Conservation (phyloP, 2,888 invertebrate genomes). For the Pachycephus smyrnensis region DNA sequence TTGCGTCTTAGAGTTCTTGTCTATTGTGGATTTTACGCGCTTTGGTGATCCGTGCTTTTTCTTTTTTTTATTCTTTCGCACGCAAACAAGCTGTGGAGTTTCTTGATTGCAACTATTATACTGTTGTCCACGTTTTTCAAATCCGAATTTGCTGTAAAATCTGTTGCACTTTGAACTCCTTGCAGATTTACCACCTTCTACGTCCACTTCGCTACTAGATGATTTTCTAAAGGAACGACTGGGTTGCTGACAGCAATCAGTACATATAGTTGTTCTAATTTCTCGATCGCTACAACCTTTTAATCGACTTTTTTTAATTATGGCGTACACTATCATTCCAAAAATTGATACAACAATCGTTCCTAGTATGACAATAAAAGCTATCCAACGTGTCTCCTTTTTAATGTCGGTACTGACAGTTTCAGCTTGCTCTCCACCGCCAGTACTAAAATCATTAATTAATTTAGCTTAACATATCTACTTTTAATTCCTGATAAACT, state of each 20-base stretch:
- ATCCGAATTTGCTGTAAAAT: neutral
- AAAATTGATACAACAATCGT: slow-evolving; percentile 27
- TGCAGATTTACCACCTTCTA: slow-evolving; percentile 19
- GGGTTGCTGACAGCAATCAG: neutral
- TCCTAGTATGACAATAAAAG: slow-evolving; percentile 29
- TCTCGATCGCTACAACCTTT: neutral
- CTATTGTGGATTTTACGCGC: neutral
- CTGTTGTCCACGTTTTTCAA: neutral
- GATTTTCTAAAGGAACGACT: slow-evolving; percentile 1
- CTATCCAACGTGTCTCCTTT: slow-evolving; percentile 31
- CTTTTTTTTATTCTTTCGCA: neutral
- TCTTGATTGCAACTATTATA: neutral
- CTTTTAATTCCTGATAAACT: slow-evolving; percentile 1
- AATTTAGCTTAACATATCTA: slow-evolving; percentile 1
- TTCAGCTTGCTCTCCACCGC: slow-evolving; percentile 1
- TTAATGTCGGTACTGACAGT: slow-evolving; percentile 10
- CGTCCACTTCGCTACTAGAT: slow-evolving; percentile 21
- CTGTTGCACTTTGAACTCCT: slow-evolving; percentile 14
- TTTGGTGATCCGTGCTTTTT: neutral
- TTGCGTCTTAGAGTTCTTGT: neutral
- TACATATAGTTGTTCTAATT: neutral
- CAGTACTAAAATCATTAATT: slow-evolving; percentile 16
- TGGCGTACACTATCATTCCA: slow-evolving; percentile 27
- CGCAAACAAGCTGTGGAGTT: neutral
- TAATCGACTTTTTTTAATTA: slow-evolving; percentile 29